phyloP scores from a whole-genome alignment of 2,797 vertebrate genomes.

The Rhinoraja longicauda region DNA sequence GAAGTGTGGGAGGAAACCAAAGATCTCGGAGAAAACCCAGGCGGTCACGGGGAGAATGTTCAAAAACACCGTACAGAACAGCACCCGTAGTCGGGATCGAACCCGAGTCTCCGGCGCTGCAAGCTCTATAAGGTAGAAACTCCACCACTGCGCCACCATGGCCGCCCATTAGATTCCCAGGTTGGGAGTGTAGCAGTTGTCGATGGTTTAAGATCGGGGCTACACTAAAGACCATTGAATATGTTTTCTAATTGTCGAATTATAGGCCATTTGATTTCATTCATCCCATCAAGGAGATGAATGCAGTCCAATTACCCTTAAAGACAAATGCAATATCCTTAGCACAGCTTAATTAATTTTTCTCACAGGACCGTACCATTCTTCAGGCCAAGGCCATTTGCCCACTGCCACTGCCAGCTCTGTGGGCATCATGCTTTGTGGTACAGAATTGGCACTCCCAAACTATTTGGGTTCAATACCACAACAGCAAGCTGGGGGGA shows the following conservation, averaged over 20 bases:
- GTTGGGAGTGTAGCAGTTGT: background rate
- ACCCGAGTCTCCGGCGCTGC: no score
- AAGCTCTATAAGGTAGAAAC: no score
- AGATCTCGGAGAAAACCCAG: no score
- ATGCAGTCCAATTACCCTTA: slow-evolving; percentile 6
- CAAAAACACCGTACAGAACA: no score
- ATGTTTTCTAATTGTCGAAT: slow-evolving; percentile 8
- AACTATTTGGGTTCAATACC: background rate
- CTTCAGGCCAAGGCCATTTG: background rate
- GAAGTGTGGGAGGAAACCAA: no score
- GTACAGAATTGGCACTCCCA: background rate
- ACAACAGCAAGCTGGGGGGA: background rate
- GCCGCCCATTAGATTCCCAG: background rate
- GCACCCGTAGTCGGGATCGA: no score
- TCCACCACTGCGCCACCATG: no score
- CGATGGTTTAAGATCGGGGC: background rate
- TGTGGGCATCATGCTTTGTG: background rate
- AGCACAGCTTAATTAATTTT: background rate
- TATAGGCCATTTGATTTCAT: slow-evolving; percentile 27
- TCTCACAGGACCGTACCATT: background rate
- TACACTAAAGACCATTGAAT: background rate
- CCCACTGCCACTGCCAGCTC: background rate
- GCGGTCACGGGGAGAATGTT: no score
- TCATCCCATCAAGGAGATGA: background rate
- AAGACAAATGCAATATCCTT: slow-evolving; percentile 1